Base-by-base conservation (phyloP, 2,797 vertebrate genomes). In the Jordanella pulchra region DNA sequence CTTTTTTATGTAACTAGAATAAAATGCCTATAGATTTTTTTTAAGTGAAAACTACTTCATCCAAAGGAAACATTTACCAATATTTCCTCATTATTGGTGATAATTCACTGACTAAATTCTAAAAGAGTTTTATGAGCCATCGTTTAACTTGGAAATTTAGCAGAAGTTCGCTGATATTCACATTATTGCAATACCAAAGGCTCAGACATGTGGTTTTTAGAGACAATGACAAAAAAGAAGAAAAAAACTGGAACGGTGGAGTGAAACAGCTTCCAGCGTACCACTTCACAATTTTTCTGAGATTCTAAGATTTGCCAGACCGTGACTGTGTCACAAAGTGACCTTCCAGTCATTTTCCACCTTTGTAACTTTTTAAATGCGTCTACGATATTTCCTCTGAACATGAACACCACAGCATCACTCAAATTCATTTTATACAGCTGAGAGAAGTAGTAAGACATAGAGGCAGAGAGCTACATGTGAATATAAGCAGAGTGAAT, bases 401-500 rank as follows among this genome's bases (percentile, higher is more conserved):
- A 28, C 25, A 56, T 56, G 25, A 58, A 58, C 17, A 58, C 15
- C 1, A 2, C 28, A 28, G 17, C 28, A 17, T 18, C 28, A 58
- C 55, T 18, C 1, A 51, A 32, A 7, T 32, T 58, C 5, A 7
- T 7, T 32, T 58, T 32, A 18, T 32, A 30, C 15, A 0, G 15
- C 64, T 65, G 45, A 27, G 30, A 32, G 27, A 65, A 48, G 30
- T 21, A 47, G 25, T 28, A 32, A 61, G 15, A 50, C 23, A 1
- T 23, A 2, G 48, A 23, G 47, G 15, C 17, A 35, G 28, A 58
- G 21, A 3, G 30, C 30, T 35, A 51, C 21, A 51, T 51, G 50
- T 51, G 60, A 25, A n/a, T 39, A 63, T n/a, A 42, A 1, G 60
- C 51, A 68, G 72, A 0, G 39, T 75, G 64, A 82, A 83, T 61